These are phyloP conservation scores for Glaucomys volans DNA, from an alignment of 2,113 vertebrate genomes.

Conservation along the genomic window DNA sequence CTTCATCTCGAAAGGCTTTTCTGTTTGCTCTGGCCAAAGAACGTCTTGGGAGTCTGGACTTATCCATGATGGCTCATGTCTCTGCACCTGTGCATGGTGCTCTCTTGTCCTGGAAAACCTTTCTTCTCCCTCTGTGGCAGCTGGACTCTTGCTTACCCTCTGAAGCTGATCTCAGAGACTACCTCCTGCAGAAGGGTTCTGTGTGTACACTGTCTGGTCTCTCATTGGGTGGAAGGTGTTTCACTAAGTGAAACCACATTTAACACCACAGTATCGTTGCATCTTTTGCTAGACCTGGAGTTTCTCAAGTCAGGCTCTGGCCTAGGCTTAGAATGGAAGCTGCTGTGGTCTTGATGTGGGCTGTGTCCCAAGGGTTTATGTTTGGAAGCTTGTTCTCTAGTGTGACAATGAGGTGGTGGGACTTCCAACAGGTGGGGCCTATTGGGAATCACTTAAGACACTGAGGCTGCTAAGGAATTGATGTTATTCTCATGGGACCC, in stretches of 20 bases:
- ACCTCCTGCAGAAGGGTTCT: neutral
- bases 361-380: neutral
- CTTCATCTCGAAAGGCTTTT: neutral
- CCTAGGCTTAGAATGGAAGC: neutral
- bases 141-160: neutral
- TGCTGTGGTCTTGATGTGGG: neutral
- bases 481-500: neutral
- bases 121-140: neutral
- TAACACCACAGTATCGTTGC: neutral
- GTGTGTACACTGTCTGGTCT: neutral
- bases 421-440: neutral
- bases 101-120: neutral
- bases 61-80: neutral
- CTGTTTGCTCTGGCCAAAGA: neutral
- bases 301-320: neutral
- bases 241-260: neutral
- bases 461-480: neutral
- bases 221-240: neutral
- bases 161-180: neutral
- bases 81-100: fast-evolving
- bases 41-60: neutral
- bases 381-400: neutral
- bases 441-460: neutral
- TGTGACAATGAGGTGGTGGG: neutral
- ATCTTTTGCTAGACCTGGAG: neutral